phyloP scores from a whole-genome alignment of 2,888 invertebrate genomes.

The Apotomis betuletana region DNA sequence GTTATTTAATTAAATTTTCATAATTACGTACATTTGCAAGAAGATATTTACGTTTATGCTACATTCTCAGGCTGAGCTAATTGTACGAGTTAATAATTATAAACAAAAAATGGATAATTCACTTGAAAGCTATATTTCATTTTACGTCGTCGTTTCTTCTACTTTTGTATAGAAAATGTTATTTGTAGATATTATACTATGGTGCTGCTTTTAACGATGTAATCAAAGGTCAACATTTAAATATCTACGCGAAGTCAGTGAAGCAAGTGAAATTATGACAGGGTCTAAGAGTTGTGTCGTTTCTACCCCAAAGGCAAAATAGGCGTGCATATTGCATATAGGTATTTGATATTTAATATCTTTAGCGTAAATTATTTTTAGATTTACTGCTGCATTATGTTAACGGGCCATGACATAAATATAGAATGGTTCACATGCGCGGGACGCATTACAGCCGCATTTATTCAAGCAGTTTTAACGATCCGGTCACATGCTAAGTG shows the following conservation, averaged over 20 bases:
- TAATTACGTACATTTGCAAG: too few relatives aligned
- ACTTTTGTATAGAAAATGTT: too few relatives aligned
- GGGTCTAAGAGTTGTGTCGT: neutral
- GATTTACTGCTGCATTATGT: conserved; percentile 17
- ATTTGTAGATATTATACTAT: too few relatives aligned
- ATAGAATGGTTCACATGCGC: conserved; percentile 32
- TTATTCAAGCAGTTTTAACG: conserved; percentile 35
- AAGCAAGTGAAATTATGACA: neutral
- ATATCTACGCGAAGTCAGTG: neutral
- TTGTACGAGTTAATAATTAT: too few relatives aligned
- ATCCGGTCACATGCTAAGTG: conserved; percentile 32
- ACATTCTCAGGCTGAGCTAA: too few relatives aligned
- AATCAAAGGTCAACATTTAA: too few relatives aligned
- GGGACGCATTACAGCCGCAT: conserved; percentile 19
- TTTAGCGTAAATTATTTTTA: conserved; percentile 11
- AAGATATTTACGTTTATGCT: too few relatives aligned
- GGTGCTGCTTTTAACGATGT: too few relatives aligned
- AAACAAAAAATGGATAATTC: too few relatives aligned
- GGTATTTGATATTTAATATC: conserved; percentile 15
- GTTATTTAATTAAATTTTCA: too few relatives aligned
- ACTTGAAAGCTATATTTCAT: too few relatives aligned
- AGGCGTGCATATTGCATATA: neutral
- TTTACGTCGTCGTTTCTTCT: too few relatives aligned
- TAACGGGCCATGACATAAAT: conserved; percentile 28
- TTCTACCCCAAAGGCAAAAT: neutral